Conservation (phyloP, 2,113 vertebrate genomes). For the Dissostichus mawsoni region DNA sequence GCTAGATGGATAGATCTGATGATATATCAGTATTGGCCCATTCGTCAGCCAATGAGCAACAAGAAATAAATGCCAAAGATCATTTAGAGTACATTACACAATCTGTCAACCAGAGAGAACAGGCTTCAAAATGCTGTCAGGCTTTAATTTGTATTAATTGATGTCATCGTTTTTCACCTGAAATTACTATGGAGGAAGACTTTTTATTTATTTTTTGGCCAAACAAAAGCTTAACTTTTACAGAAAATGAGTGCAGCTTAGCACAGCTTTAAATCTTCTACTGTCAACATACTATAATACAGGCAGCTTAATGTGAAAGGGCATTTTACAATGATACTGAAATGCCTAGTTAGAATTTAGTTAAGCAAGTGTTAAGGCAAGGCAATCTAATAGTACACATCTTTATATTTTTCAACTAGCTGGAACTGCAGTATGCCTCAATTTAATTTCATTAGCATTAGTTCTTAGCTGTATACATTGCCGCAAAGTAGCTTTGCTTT, state of each 20-base stretch:
- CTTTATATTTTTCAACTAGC: background rate
- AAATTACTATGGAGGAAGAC: background rate
- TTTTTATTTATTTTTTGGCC: background rate
- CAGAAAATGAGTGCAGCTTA: background rate
- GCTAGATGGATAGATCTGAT: background rate
- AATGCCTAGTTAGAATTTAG: background rate
- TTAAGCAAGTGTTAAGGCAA: background rate
- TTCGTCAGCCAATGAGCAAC: background rate
- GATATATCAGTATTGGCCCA: background rate
- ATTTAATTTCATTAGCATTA: background rate
- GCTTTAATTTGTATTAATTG: background rate
- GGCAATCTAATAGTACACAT: background rate
- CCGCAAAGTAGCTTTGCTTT: background rate
- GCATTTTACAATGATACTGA: background rate
- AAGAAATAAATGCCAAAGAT: slow-evolving; percentile 37
- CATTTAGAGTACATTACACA: background rate
- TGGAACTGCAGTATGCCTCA: background rate
- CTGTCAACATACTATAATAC: background rate
- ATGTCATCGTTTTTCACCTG: background rate
- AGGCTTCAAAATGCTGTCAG: background rate
- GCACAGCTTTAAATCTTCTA: background rate
- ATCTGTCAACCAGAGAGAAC: background rate
- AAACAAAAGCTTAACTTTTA: background rate
- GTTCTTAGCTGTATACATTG: background rate
- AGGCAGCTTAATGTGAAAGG: background rate